Percentiles rank a stretch among this genome's conserved stretches.
Evolutionary conservation across 2,888 invertebrate species (phyloP).

Genomic region (Cephus rjabovi): DNA sequence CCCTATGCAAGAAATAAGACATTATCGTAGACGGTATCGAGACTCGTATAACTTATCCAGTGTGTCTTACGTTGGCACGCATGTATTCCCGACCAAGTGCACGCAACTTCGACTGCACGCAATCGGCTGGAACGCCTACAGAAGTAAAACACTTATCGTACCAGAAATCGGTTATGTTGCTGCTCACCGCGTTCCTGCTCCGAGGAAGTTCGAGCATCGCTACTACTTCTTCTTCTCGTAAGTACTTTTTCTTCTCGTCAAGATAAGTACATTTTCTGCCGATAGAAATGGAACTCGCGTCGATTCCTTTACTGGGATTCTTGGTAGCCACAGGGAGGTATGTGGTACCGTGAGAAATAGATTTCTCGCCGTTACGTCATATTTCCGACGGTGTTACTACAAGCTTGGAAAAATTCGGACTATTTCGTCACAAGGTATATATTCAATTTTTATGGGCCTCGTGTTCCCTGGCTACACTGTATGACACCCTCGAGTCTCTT

Average conservation of each 20-base stretch:
- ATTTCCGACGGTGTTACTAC: neutral
- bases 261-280: neutral
- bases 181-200: neutral
- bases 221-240: neutral
- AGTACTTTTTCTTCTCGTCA: neutral
- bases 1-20: neutral
- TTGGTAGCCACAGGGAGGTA: neutral
- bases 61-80: neutral
- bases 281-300: neutral
- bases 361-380: neutral
- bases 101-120: neutral
- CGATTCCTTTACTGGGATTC: neutral
- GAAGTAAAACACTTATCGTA: neutral
- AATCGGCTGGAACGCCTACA: neutral
- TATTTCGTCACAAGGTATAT: neutral
- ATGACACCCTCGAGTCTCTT: neutral
- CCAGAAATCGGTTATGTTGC: neutral
- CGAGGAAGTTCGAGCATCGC: neutral
- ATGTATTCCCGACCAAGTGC: neutral
- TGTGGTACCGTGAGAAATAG: neutral
- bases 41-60: neutral
- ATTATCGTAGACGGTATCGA: neutral
- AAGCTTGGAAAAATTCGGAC: neutral
- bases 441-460: neutral
- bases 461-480: neutral